phyloP scores from a whole-genome alignment of 2,113 vertebrate genomes.

The Strix aluco region DNA sequence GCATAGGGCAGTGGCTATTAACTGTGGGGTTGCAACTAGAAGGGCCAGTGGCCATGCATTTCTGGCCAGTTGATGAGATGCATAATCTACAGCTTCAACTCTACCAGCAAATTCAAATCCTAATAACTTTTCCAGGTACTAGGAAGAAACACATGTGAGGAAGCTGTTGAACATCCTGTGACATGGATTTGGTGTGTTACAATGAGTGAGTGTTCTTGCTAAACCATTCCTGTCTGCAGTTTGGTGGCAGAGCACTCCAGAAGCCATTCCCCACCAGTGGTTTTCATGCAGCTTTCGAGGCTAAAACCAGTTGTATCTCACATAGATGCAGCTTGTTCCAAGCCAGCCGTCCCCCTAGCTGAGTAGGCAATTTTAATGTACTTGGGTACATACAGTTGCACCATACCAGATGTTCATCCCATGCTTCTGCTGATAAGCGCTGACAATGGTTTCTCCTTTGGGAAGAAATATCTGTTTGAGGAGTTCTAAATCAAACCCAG shows the following conservation, averaged over 20 bases:
- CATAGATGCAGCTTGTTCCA: background rate
- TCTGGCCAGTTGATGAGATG: background rate
- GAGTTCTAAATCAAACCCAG: background rate
- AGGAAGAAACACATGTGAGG: background rate
- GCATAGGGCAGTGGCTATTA: background rate
- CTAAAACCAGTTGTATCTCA: background rate
- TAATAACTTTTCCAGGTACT: background rate
- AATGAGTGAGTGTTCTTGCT: accelerated
- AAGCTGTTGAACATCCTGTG: background rate
- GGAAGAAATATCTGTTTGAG: background rate
- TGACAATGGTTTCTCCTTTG: background rate
- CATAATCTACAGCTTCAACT: background rate
- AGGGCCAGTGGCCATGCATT: background rate
- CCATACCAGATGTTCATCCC: background rate
- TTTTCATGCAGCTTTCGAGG: background rate
- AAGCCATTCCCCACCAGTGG: background rate
- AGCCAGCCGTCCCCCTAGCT: background rate
- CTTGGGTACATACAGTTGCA: background rate
- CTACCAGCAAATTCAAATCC: background rate
- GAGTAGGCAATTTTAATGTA: background rate
- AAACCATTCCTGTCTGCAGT: background rate
- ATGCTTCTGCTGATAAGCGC: background rate
- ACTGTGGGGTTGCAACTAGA: background rate
- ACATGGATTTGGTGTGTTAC: background rate
- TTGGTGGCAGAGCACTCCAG: background rate